Conservation (phyloP, 2,888 invertebrate species). For the Zygaena filipendulae region DNA sequence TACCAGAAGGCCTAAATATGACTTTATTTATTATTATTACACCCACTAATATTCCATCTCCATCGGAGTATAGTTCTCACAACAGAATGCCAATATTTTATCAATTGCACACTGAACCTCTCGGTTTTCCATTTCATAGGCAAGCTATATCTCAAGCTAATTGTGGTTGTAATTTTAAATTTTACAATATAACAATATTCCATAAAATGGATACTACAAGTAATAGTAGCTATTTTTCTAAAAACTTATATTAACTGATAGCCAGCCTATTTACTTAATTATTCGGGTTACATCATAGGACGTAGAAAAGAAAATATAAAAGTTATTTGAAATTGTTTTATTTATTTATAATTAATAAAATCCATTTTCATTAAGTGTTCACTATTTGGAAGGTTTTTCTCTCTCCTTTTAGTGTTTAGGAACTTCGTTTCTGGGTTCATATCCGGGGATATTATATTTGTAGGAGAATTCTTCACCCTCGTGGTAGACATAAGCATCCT, state of each 20-base stretch:
- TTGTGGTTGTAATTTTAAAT: constrained; percentile 36
- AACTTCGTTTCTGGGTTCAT: constrained; percentile 24
- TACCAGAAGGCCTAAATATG: constrained; percentile 37
- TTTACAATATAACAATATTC: constrained; percentile 41
- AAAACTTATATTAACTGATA: constrained; percentile 35
- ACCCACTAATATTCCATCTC: constrained; percentile 23
- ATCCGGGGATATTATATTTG: constrained; percentile 28
- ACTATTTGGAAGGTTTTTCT: constrained; percentile 16
- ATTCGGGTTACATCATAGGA: too few species aligned
- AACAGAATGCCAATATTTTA: too few species aligned
- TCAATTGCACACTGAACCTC: constrained; percentile 33
- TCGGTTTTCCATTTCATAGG: constrained; percentile 57
- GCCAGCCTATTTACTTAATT: too few species aligned
- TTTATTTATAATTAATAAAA: constrained; percentile 41
- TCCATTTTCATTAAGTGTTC: constrained; percentile 19
- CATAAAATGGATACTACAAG: constrained; percentile 29
- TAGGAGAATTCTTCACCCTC: constrained; percentile 40
- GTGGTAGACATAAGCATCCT: constrained; percentile 68
- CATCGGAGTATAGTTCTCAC: constrained; percentile 19
- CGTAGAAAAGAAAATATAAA: too few species aligned
- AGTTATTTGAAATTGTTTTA: constrained; percentile 52
- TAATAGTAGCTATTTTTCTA: constrained; percentile 32
- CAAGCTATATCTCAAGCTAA: constrained; percentile 24
- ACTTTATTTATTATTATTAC: constrained; percentile 49
- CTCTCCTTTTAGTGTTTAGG: constrained; percentile 26